Evolutionary conservation across 2,113 vertebrate species (phyloP).

Genomic region (Abramis brama): DNA sequence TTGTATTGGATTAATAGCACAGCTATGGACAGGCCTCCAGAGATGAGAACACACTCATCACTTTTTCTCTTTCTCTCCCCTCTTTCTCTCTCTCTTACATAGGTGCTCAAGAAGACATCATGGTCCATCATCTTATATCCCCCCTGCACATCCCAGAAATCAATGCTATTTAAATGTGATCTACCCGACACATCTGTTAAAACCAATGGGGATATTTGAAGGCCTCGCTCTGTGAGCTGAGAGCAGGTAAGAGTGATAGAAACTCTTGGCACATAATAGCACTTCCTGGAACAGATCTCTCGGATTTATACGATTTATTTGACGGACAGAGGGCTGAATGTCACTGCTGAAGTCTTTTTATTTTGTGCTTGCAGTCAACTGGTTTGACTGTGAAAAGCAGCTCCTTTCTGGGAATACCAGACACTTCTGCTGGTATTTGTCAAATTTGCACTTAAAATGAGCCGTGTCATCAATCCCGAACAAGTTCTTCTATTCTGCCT

Average conservation of each 20-base stretch:
- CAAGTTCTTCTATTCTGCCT: conserved; percentile 33
- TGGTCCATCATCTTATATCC: conserved; percentile 30
- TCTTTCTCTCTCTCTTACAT: background rate
- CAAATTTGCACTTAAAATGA: conserved; percentile 41
- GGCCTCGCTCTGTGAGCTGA: background rate
- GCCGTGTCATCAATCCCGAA: background rate
- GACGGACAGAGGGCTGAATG: conserved; percentile 24
- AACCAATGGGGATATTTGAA: conserved; percentile 1
- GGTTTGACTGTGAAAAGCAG: background rate
- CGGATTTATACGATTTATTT: conserved; percentile 24
- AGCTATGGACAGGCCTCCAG: conserved; percentile 67
- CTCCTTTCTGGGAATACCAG: background rate
- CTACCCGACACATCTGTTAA: conserved; percentile 22
- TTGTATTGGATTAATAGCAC: conserved; percentile 74
- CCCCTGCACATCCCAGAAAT: conserved; percentile 2
- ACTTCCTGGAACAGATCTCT: conserved; percentile 26
- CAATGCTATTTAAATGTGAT: conserved; percentile 34
- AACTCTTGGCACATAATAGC: conserved; percentile 3
- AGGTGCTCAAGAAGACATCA: conserved; percentile 36
- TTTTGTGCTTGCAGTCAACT: conserved; percentile 15
- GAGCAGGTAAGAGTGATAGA: conserved; percentile 17
- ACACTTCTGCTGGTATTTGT: conserved; percentile 34
- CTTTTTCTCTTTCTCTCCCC: conserved; percentile 32
- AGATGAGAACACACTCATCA: conserved; percentile 71
- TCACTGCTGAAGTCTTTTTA: conserved; percentile 11